phyloP scores from a whole-genome alignment of 1,140 invertebrate species.

The Drosophila sechellia region DNA sequence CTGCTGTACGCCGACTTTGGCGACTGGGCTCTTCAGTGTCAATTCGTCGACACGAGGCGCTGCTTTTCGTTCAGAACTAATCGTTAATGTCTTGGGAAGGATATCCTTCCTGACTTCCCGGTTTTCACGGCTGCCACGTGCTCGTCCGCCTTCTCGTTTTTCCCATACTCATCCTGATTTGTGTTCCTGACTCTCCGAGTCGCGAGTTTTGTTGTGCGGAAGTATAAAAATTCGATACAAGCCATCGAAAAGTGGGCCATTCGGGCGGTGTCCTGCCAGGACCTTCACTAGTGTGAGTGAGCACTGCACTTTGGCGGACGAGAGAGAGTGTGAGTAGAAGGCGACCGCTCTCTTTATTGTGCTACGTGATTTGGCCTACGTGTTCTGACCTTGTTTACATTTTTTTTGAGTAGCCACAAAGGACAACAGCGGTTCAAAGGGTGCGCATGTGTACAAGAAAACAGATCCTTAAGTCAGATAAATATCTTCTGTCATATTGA shows the following conservation, averaged over 20 bases:
- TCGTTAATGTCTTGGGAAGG: conserved; percentile 45
- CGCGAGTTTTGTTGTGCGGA: conserved; percentile 62
- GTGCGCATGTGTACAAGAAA: conserved; percentile 38
- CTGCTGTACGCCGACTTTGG: conserved; percentile 50
- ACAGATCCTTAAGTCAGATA: conserved; percentile 15
- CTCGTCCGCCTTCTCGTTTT: conserved; percentile 21
- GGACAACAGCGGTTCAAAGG: neutral
- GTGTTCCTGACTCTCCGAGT: conserved; percentile 25
- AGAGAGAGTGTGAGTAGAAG: conserved; percentile 49
- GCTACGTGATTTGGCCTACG: conserved; percentile 19
- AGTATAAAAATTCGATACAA: conserved; percentile 65
- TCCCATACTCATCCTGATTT: conserved; percentile 19
- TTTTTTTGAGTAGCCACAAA: conserved; percentile 28
- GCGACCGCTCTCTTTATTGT: conserved; percentile 32
- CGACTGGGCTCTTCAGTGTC: conserved; percentile 78
- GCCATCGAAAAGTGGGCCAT: conserved; percentile 62
- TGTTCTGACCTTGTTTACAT: conserved; percentile 33
- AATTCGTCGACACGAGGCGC: conserved; percentile 81
- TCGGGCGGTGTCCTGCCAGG: conserved; percentile 38
- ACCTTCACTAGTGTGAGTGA: conserved; percentile 29
- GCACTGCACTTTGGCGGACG: conserved; percentile 24
- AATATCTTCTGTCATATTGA: neutral
- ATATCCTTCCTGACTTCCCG: conserved; percentile 23
- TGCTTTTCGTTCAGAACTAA: conserved; percentile 59
- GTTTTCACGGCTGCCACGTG: conserved; percentile 20